Percentiles rank a stretch among this genome's conserved stretches.
These are phyloP conservation scores for Papilio elwesi DNA, from an alignment of 2,888 invertebrate genomes.

Conservation along the genomic window DNA sequence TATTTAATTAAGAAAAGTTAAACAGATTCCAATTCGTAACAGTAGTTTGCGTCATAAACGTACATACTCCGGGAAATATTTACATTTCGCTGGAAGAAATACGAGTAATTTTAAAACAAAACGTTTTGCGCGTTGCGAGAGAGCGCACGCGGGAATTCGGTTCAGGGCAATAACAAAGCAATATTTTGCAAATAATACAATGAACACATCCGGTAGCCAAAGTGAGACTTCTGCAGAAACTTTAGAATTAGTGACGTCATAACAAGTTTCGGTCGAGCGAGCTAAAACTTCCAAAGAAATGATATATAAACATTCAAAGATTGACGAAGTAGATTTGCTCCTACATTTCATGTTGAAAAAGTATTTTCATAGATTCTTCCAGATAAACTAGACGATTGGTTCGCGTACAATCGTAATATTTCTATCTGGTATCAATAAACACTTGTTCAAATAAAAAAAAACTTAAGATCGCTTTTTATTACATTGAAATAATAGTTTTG, in stretches of 20 bases:
- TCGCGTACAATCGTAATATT: too few species aligned
- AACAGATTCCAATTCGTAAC: neutral
- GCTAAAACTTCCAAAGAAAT: neutral
- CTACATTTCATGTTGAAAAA: neutral
- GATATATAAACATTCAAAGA: neutral
- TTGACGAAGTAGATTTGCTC: neutral
- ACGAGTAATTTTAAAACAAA: constrained; percentile 25
- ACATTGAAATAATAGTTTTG: neutral
- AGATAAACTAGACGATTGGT: too few species aligned
- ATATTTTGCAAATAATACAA: constrained; percentile 34
- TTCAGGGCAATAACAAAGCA: constrained; percentile 28
- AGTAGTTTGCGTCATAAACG: constrained; percentile 12
- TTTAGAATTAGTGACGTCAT: constrained; percentile 23
- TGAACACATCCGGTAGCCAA: constrained; percentile 8
- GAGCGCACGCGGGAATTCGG: constrained; percentile 23
- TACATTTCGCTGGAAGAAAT: constrained; percentile 31
- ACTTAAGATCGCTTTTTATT: neutral
- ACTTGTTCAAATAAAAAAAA: neutral
- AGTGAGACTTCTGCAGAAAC: neutral
- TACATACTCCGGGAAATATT: constrained; percentile 19
- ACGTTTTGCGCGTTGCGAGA: constrained; percentile 12
- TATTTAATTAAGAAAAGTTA: neutral
- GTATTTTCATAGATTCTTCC: too few species aligned
- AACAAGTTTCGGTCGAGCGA: neutral
- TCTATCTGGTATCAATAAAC: too few species aligned